Conservation (phyloP, 1,140 invertebrate species). For the Drusus annulatus region DNA sequence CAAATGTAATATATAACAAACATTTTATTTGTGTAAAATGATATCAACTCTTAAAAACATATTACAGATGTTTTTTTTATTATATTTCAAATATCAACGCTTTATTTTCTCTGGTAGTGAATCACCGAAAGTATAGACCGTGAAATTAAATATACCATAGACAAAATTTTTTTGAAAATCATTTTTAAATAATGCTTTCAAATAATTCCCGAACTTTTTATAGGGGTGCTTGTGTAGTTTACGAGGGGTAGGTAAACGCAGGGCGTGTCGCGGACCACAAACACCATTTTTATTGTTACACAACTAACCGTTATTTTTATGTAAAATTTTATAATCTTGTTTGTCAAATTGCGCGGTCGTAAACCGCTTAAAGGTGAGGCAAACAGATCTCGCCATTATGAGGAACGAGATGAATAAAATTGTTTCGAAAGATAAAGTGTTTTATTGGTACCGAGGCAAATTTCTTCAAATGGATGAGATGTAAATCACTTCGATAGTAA, state of each 20-base stretch:
- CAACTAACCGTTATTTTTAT: constrained; percentile 57
- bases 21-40: too few relatives aligned
- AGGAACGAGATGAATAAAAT: constrained; percentile 24
- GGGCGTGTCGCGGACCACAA: constrained; percentile 52
- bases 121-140: neutral
- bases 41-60: too few relatives aligned
- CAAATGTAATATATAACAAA: too few relatives aligned
- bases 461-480: constrained; percentile 1
- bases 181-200: constrained; percentile 16
- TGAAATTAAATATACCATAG: constrained; percentile 6
- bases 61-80: too few relatives aligned
- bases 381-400: constrained; percentile 40
- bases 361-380: constrained; percentile 50
- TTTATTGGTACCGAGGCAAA: constrained; percentile 17
- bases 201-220: constrained; percentile 15
- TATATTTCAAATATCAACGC: too few relatives aligned
- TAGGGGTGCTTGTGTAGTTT: constrained; percentile 23
- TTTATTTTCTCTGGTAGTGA: neutral
- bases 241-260: constrained; percentile 17
- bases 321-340: constrained; percentile 58
- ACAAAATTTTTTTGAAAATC: neutral
- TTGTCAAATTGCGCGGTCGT: constrained; percentile 56
- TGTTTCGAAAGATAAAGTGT: constrained; percentile 29
- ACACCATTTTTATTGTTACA: constrained; percentile 57
- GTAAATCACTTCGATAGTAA: neutral